Evolutionary conservation across 2,888 invertebrate species (phyloP), one percentile per base, ranked within the genome.

Genomic region (Volucella inanis): DNA sequence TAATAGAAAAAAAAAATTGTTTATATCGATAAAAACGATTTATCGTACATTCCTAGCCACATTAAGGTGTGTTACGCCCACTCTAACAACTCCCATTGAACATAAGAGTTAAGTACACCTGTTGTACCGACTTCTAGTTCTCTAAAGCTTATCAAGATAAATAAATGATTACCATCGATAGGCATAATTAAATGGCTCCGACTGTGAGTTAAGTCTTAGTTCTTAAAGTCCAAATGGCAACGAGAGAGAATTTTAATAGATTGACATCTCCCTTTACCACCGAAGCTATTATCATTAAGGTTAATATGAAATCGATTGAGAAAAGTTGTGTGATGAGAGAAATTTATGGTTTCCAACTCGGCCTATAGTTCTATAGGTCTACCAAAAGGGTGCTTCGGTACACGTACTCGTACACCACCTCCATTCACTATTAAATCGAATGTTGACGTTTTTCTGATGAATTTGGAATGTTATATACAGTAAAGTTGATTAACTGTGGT

Each of bases 61-160:
- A 55, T 38, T 31, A 12, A 31, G 54, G 54, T 54, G 54, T 54
- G 54, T 31, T 31, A 11, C 12, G 11, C 31, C 8, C 31, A 22
- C 22, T 22, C 12, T 9, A 10, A 31, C 2, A 18, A 18, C 2
- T 18, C 18, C 50, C 11, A 8, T 18, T 18, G 14, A 31, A 22
- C 39, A 18, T 22, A 22, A 1, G 3, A 22, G 22, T 22, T 1
- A 2, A 18, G 18, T 18, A 18, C 2, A 18, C 2, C 18, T 18
- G 18, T 18, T 22, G 4, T 22, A 3, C 22, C 1, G 22, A 4
- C 22, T 4, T 22, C 22, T 22, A 3, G 22, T 22, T 1, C 4
- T 22, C 22, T 22, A 22, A 22, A 22, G 2, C 45, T 65, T 65
- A 82, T 82, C 71, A 65, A 71, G 77, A 77, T 82, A 57, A 77